These are phyloP conservation scores for Oncorhynchus tshawytscha DNA, from an alignment of 2,113 vertebrate species.

Conservation along the genomic window DNA sequence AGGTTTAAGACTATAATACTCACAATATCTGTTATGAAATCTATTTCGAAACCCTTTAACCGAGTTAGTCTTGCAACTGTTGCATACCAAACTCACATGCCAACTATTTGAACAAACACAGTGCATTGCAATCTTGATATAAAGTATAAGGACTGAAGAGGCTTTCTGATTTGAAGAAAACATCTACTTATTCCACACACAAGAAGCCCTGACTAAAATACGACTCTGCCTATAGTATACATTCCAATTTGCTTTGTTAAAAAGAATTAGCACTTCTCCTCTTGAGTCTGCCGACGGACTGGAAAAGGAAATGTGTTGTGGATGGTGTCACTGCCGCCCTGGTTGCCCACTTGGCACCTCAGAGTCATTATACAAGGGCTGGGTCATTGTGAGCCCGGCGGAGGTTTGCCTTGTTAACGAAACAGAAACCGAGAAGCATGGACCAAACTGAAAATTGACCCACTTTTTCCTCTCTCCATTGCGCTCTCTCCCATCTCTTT, in stretches of 20 bases:
- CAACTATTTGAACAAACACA: too few relatives aligned
- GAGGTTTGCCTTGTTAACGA: conserved; percentile 62
- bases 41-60: neutral
- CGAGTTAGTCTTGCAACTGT: too few relatives aligned
- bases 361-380: conserved; percentile 70
- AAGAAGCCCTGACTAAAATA: neutral
- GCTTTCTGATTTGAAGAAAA: neutral
- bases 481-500: too few relatives aligned
- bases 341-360: conserved; percentile 65
- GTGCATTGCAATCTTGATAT: neutral
- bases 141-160: neutral
- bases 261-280: conserved; percentile 38
- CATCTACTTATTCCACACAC: neutral
- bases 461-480: conserved; percentile 13
- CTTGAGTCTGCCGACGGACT: conserved; percentile 18
- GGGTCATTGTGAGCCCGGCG: conserved; percentile 49
- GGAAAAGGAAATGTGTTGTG: conserved; percentile 53
- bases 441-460: conserved; percentile 14
- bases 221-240: neutral
- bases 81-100: too few relatives aligned
- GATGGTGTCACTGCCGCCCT: conserved; percentile 49
- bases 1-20: too few relatives aligned
- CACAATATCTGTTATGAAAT: neutral
- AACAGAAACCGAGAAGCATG: conserved; percentile 43
- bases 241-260: conserved; percentile 3